A percentile compares a stretch with the other conserved stretches of the same genome.
phyloP scores from a whole-genome alignment of 2,888 invertebrate species.

The Cosmopolites sordidus region DNA sequence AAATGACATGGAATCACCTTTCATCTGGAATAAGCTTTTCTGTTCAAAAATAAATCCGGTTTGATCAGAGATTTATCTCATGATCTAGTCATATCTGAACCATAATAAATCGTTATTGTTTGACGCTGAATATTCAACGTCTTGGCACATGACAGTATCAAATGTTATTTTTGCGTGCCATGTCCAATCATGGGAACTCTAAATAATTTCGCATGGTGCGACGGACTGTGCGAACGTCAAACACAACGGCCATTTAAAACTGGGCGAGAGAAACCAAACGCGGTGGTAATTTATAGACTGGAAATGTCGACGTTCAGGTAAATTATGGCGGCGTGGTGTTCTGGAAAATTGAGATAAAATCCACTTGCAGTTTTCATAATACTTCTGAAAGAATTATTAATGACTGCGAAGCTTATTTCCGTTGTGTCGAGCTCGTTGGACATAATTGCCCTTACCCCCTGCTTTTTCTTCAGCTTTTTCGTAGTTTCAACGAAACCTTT shows the following conservation, averaged over 20 bases:
- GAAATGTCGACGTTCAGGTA: conserved; percentile 19
- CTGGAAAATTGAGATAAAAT: conserved; percentile 26
- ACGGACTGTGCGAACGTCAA: conserved; percentile 1
- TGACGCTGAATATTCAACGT: conserved; percentile 14
- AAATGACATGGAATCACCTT: too few species aligned
- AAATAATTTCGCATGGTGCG: conserved; percentile 28
- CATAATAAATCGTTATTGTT: conserved; percentile 28
- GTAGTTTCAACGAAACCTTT: too few species aligned
- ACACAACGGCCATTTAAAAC: background rate
- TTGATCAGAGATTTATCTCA: conserved; percentile 4
- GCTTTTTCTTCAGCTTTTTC: background rate
- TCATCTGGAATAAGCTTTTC: too few species aligned
- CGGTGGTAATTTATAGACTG: conserved; percentile 23
- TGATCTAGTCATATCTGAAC: conserved; percentile 16
- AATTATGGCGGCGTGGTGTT: conserved; percentile 19
- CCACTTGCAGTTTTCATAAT: conserved; percentile 16
- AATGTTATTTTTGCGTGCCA: conserved; percentile 26
- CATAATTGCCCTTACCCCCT: background rate
- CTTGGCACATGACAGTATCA: conserved; percentile 23
- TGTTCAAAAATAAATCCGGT: too few species aligned
- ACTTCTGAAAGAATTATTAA: conserved; percentile 7
- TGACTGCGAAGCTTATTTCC: conserved; percentile 1
- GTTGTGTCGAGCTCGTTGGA: background rate
- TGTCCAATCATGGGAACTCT: conserved; percentile 20
- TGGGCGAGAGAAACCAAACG: background rate